Base-by-base conservation (phyloP, 2,888 invertebrate genomes). In the Thecophora atra region DNA sequence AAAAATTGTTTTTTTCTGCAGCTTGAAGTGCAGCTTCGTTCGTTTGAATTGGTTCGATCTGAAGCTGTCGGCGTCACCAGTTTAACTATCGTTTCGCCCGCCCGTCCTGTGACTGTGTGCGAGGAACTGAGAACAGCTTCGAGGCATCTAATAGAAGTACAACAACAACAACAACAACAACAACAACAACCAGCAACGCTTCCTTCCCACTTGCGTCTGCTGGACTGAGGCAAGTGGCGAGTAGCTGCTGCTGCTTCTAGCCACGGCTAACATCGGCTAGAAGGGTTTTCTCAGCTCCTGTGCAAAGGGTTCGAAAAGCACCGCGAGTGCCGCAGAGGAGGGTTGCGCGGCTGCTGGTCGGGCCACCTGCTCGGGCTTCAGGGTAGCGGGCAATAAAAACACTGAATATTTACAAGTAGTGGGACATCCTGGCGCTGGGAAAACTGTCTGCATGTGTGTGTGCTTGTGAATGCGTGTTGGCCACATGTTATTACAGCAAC, bases 1-100 rank as follows among this genome's bases (percentile, higher is more conserved):
- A 8, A 37, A 37, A 37, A 37, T 37, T 37, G 37, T 37, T 37
- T 37, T 37, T 37, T 11, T 37, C 11, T 37, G 37, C 1, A 37
- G 11, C 37, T 37, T 11, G 37, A 37, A 37, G 11, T 37, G 37
- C 7, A 11, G 6, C 37, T 6, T 37, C 37, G 37, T 6, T 37
- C 37, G 7, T 37, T 37, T 28, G 26, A 28, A 28, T 58, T 13
- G 58, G 15, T 58, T 62, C 51, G 70, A 70, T 70, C 70, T 70
- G 51, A 37, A 62, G 62, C 30, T 63, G 62, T 62, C 70, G 70
- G 70, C 70, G 70, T 70, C 63, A 70, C 30, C 63, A 70, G 19
- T 70, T 62, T 21, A 70, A 70, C 70, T 70, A 70, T 52, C 52
- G 62, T 28, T 17, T 42, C 47, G 37, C 19, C 52, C 47, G 37